A percentile compares a stretch with the other conserved stretches of the same genome.
phyloP scores from a whole-genome alignment of 2,888 invertebrate species.

The Diplazon laetatorius region DNA sequence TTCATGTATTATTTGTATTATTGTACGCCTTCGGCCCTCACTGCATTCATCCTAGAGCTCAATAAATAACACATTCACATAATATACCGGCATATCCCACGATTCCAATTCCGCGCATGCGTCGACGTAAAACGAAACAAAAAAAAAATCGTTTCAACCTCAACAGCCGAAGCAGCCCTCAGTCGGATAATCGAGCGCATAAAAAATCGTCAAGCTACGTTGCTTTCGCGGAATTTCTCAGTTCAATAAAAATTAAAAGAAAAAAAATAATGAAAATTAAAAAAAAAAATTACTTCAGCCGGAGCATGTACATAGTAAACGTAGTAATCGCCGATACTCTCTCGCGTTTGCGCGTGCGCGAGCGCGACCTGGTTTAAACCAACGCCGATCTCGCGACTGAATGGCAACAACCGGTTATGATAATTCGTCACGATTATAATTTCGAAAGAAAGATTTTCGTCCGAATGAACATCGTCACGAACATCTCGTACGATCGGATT shows the following conservation, averaged over 20 bases:
- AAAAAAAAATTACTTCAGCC: slow-evolving; percentile 10
- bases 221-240: slow-evolving; percentile 52
- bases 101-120: no score
- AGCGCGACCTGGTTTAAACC: slow-evolving; percentile 48
- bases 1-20: no score
- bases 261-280: no score
- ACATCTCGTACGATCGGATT: no score
- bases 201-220: slow-evolving; percentile 47
- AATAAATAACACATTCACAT: no score
- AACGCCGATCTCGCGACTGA: slow-evolving; percentile 48
- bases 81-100: no score
- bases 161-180: background rate
- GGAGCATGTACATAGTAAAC: slow-evolving; percentile 10
- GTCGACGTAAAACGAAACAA: no score
- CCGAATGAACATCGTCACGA: slow-evolving; percentile 42
- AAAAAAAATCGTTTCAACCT: background rate
- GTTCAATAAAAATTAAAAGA: slow-evolving; percentile 27
- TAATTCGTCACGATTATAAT: slow-evolving; percentile 31
- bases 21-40: no score
- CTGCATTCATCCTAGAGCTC: no score
- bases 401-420: slow-evolving; percentile 60
- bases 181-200: slow-evolving; percentile 20
- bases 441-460: slow-evolving; percentile 10
- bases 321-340: slow-evolving; percentile 42
- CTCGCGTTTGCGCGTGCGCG: slow-evolving; percentile 41